Evolutionary conservation across 2,113 vertebrate genomes (phyloP).

Genomic region (Engystomops pustulosus): DNA sequence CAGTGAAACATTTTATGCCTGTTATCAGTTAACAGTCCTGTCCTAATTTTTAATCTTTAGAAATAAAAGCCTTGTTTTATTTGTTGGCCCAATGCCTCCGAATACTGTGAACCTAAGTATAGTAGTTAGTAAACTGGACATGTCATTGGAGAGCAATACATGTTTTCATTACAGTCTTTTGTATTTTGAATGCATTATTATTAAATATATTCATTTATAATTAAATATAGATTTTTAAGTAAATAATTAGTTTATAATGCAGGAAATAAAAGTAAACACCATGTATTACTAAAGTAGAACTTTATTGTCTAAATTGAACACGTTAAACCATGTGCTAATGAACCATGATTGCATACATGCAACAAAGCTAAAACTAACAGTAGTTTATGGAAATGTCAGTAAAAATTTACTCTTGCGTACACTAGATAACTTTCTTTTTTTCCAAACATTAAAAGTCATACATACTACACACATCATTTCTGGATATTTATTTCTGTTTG

Average conservation of each 20-base stretch:
- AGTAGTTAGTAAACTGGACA: too few species aligned
- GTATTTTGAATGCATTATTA: too few species aligned
- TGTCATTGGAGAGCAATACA: too few species aligned
- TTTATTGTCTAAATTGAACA: constrained; percentile 97
- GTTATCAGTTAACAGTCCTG: too few species aligned
- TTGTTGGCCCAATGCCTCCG: too few species aligned
- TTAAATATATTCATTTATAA: too few species aligned
- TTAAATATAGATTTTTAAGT: too few species aligned
- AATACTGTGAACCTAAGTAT: too few species aligned
- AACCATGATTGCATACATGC: constrained; percentile 81
- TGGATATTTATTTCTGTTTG: constrained; percentile 67
- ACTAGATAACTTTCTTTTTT: constrained; percentile 72
- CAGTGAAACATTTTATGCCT: too few species aligned
- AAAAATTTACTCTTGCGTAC: constrained; percentile 73
- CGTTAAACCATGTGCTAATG: constrained; percentile 82
- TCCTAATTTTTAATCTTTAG: too few species aligned
- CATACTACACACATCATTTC: constrained; percentile 60
- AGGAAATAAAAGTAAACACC: constrained; percentile 53
- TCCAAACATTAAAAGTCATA: constrained; percentile 70
- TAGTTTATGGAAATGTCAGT: constrained; percentile 83
- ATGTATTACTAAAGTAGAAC: constrained; percentile 84
- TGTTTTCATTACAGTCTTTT: too few species aligned
- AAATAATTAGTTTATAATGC: neutral
- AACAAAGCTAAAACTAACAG: constrained; percentile 85
- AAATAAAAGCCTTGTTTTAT: too few species aligned